Evolutionary conservation across 2,113 vertebrate genomes (phyloP), one percentile per base, ranked within the genome.

Genomic region (Pionites leucogaster): DNA sequence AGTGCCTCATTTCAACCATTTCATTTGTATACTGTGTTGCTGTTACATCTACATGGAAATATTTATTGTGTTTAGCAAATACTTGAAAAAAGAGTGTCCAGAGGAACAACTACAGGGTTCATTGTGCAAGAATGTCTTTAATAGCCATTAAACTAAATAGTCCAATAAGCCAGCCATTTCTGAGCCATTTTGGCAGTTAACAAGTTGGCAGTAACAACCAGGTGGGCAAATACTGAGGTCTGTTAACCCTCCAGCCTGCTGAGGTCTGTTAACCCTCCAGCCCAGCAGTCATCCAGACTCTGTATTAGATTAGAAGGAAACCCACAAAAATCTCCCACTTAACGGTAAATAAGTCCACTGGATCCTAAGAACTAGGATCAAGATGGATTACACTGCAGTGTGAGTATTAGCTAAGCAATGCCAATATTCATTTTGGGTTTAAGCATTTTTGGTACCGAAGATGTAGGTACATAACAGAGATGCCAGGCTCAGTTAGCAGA

Each of bases 21-120:
- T 93, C 52, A 35, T 87, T 86, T 74, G 44, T 68, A 44, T 5
- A 1, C 60, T 49, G 5, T 13, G 2, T 50, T 71, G 29, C 65
- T 88, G 72, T 65, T 93, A 42, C 1, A 60, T 57, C 75, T 76
- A 68, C 42, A 35, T 71, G 72, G 82, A 96, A 88, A 68, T 70
- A 47, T 69, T 94, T 69, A 92, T 17, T 80, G 46, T 71, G 33
- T 82, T 90, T 75, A 94, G 63, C 64, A 93, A 90, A 68, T 75
- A 46, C 74, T 87, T 85, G 63, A 52, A 69, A 69, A 87, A 85
- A 19, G 42, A 28, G n/a, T 92, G 94, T 89, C 82, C 63, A 74
- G 63, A 91, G 72, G 86, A 76, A 83, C 79, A 78, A 23, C 79
- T 74, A 72, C 52, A 76, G 52, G 35, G 50, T 67, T 92, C 44